phyloP scores from a whole-genome alignment of 37 sponge, comb jelly and placozoan genomes.

The Bolinopsis microptera region DNA sequence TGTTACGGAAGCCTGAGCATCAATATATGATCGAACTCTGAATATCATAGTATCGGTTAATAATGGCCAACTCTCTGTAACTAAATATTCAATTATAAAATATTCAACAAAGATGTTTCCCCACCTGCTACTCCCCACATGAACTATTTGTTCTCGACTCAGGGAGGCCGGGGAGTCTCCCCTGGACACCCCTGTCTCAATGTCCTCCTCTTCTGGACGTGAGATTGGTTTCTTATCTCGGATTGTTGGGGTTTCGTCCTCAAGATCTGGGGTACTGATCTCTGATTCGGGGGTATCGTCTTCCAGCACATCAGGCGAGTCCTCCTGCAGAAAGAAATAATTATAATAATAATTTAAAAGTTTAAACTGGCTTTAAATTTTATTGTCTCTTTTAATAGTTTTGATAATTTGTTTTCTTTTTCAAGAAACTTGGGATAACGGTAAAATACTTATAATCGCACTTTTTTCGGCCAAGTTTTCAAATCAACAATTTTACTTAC shows the following conservation, averaged over 20 bases:
- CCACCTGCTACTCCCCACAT: background rate
- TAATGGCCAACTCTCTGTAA: background rate
- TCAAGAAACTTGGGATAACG: background rate
- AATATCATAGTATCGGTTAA: too few relatives aligned
- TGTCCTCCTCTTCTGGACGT: background rate
- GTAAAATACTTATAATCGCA: too few relatives aligned
- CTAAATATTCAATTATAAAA: too few relatives aligned
- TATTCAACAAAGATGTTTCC: too few relatives aligned
- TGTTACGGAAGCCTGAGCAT: too few relatives aligned
- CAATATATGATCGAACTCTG: too few relatives aligned
- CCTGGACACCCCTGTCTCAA: background rate
- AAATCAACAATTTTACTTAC: too few relatives aligned
- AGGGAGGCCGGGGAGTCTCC: background rate
- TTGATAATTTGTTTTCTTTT: background rate
- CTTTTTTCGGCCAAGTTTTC: too few relatives aligned
- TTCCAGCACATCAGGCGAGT: background rate
- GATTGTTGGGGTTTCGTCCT: background rate
- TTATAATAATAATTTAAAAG: background rate
- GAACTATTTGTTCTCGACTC: background rate
- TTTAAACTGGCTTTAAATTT: background rate
- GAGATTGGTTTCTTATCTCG: slow-evolving; percentile 46
- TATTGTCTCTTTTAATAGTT: background rate
- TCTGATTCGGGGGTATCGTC: background rate
- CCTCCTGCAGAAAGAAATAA: background rate
- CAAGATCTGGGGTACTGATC: background rate